A percentile compares a stretch with the other conserved stretches of the same genome.
Evolutionary conservation across 2,113 vertebrate species (phyloP).

Genomic region (Nannobrachium achirus): DNA sequence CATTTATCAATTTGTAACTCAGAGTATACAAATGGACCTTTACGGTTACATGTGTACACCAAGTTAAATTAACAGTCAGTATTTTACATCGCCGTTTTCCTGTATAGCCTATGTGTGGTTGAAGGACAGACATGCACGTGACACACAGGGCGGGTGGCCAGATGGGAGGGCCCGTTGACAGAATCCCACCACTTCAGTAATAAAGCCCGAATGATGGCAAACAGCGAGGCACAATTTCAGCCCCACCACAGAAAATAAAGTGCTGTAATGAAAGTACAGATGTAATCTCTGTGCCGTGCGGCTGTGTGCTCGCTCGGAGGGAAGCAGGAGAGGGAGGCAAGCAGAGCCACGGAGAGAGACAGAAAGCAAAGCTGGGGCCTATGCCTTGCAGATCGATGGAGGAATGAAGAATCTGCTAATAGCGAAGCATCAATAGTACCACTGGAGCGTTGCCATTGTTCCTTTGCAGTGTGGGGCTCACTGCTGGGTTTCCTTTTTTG

Average conservation of each 20-base stretch:
- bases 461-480: conserved; percentile 1
- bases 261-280: conserved; percentile 62
- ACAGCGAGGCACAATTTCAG: conserved; percentile 63
- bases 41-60: no score
- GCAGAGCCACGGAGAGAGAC: conserved; percentile 23
- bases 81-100: no score
- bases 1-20: no score
- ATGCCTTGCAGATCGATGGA: conserved; percentile 50
- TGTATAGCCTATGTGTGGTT: no score
- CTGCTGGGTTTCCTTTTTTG: conserved; percentile 15
- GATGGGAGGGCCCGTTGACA: conserved; percentile 50
- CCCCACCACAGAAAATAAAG: conserved; percentile 60
- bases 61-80: no score
- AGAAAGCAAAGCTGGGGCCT: background rate
- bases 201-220: conserved; percentile 60
- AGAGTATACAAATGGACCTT: no score
- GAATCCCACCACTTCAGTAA: conserved; percentile 50
- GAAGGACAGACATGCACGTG: no score
- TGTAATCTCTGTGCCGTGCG: conserved; percentile 48
- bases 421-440: conserved; percentile 37
- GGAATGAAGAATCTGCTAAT: conserved; percentile 55
- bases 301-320: conserved; percentile 24
- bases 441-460: conserved; percentile 18
- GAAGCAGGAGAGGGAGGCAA: background rate
- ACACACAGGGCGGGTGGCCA: conserved; percentile 32